Evolutionary conservation across 2,797 vertebrate species (phyloP), one percentile per base, ranked within the genome.

Genomic region (Prunella strophiata): DNA sequence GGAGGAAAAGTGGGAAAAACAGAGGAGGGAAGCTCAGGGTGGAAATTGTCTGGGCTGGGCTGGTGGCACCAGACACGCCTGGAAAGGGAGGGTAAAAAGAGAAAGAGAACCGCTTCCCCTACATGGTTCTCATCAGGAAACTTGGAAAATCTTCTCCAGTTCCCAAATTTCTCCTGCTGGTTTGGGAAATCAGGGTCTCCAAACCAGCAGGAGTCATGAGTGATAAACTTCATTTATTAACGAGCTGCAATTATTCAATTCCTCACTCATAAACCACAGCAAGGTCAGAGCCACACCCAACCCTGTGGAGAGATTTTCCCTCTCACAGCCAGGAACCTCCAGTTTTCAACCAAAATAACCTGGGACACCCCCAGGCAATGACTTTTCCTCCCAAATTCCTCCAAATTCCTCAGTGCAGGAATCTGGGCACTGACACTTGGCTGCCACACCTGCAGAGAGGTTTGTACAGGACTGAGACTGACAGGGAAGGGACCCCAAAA

Each of bases 391-490:
- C 78, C 5, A 23, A 50, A 30, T 23, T 57, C 12, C 42, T 65
- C 36, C n/a, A n/a, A n/a, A n/a, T n/a, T n/a, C n/a, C n/a, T n/a
- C n/a, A n/a, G n/a, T 52, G 47, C 47, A 45, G 3, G 11, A 27
- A 52, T 43, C 14, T 30, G 43, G 27, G n/a, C 0, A 0, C 23
- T 34, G n/a, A 58, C 16, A 8, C 22, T 26, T 25, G 10, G 23
- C 57, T 20, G 8, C 62, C 23, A n/a, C 5, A 0, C 8, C 18
- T 1, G 0, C 26, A 25, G 30, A 26, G 51, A 43, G 38, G 23
- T 7, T 71, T 40, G 32, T 11, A 8, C 5, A 14, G 27, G 29
- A 4, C 26, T 48, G 13, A 15, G 16, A 34, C 43, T 8, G n/a
- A 25, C n/a, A 48, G n/a, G 45, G n/a, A 47, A 66, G n/a, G 65